Percentiles rank a stretch among this genome's conserved stretches.
phyloP scores from a whole-genome alignment of 1,140 invertebrate genomes.

The Steinernema khuongi region DNA sequence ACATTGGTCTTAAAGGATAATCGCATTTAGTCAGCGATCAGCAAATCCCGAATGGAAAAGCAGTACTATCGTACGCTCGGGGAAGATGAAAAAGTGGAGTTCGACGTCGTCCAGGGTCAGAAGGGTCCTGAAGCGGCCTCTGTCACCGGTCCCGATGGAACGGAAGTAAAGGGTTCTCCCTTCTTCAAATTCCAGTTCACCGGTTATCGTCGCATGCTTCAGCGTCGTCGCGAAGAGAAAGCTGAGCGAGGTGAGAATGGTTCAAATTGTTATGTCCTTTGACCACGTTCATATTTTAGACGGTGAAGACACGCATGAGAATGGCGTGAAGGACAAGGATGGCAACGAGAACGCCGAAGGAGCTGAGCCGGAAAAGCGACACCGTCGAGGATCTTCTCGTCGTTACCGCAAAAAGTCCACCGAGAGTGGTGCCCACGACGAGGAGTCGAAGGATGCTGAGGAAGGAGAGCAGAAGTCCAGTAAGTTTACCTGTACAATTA shows the following conservation, averaged over 20 bases:
- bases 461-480: no score
- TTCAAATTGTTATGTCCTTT: neutral
- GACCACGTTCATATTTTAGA: neutral
- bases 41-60: constrained; percentile 26
- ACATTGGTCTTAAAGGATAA: neutral
- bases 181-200: neutral
- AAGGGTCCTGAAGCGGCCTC: constrained; percentile 37
- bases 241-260: neutral
- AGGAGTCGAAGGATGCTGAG: neutral
- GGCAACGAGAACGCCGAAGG: no score
- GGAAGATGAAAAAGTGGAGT: constrained; percentile 27
- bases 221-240: neutral
- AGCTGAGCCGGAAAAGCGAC: no score
- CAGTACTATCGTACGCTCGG: constrained; percentile 35
- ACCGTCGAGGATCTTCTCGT: no score
- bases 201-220: neutral
- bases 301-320: neutral
- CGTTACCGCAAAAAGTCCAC: neutral
- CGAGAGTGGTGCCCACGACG: neutral
- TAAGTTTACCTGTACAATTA: no score
- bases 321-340: neutral
- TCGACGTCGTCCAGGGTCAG: constrained; percentile 33
- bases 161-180: constrained; percentile 22
- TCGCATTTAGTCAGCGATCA: constrained; percentile 27
- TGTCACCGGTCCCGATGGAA: constrained; percentile 34